Base-by-base conservation (phyloP, 2,888 invertebrate genomes). In the Eupithecia subumbrata region DNA sequence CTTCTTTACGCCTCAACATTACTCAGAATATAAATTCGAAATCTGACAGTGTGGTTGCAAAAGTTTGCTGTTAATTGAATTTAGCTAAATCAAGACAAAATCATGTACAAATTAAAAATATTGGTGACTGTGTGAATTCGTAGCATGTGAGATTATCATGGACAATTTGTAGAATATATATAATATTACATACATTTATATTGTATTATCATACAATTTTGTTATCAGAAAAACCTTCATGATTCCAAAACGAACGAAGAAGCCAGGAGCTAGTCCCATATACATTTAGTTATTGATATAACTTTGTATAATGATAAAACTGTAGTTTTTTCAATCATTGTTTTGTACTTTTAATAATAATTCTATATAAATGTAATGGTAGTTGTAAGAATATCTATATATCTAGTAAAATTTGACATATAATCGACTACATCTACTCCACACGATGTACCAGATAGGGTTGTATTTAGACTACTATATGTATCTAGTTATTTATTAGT, bases 401-500 rank as follows among this genome's bases (percentile, higher is more conserved):
- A 69, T 69, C 66, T 73, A 67, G 72, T 70, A 30, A 70, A 69
- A 72, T 71, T 72, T 11, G 40, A 72, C 48, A 69, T 71, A 60
- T 69, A 69, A 76, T 77, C 77, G 78, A 56, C 74, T 74, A 72
- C 70, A 76, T 77, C 78, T 71, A 77, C 76, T 79, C 78, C 81
- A 78, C 81, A 81, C 78, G 81, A 77, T 85, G 85, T 86, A 88
- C 85, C 87, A 88, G 87, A 86, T 88, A 87, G 85, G 87, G 84
- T 88, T 89, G 88, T 89, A 89, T 88, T 89, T 90, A 91, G 89
- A 87, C 84, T 84, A 88, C 71, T 78, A 87, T 92, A 92, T 91
- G 91, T 92, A 92, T 90, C 89, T 89, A 88, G 87, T 81, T 83
- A 84, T 84, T 80, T 69, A 80, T 83, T 89, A 89, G 87, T 78